Conservation (phyloP, 2,113 vertebrate species). For the Brachypodius melanocephalos region DNA sequence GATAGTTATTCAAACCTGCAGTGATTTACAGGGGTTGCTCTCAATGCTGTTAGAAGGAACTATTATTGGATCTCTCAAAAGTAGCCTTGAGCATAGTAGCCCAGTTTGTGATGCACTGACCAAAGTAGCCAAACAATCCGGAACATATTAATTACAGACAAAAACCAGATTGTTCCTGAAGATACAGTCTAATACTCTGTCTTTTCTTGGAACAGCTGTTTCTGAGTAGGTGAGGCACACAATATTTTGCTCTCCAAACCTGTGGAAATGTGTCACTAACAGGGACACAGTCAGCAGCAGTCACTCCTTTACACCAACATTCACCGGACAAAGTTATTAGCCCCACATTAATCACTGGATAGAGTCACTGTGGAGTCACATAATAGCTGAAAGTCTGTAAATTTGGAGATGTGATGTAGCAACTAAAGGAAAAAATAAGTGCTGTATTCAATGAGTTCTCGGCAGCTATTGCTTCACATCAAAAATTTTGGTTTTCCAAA, state of each 20-base stretch:
- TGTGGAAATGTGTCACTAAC: accelerated
- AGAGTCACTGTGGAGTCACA: not conserved
- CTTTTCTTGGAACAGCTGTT: slow-evolving; percentile 30
- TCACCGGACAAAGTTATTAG: not conserved
- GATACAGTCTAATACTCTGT: not conserved
- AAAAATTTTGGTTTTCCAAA: not conserved
- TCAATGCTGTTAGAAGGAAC: slow-evolving; percentile 1
- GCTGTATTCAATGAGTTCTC: not conserved
- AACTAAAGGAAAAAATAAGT: not conserved
- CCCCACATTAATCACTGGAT: not conserved
- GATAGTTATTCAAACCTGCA: not conserved
- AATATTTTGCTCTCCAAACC: not conserved
- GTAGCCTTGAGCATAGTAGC: slow-evolving; percentile 18
- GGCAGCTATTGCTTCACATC: not conserved
- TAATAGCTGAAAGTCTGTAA: not conserved
- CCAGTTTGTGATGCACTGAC: slow-evolving; percentile 18
- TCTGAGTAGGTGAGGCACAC: slow-evolving; percentile 25
- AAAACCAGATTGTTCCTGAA: slow-evolving; percentile 60
- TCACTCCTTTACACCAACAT: not conserved
- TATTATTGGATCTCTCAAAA: slow-evolving; percentile 24
- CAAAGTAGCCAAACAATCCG: slow-evolving; percentile 39
- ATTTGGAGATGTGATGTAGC: not conserved
- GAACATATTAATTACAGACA: slow-evolving; percentile 56
- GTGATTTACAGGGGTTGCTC: slow-evolving; percentile 25
- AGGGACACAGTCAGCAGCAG: not conserved